phyloP scores from a whole-genome alignment of 2,888 invertebrate species.

The Xanthostigma xanthostigma region DNA sequence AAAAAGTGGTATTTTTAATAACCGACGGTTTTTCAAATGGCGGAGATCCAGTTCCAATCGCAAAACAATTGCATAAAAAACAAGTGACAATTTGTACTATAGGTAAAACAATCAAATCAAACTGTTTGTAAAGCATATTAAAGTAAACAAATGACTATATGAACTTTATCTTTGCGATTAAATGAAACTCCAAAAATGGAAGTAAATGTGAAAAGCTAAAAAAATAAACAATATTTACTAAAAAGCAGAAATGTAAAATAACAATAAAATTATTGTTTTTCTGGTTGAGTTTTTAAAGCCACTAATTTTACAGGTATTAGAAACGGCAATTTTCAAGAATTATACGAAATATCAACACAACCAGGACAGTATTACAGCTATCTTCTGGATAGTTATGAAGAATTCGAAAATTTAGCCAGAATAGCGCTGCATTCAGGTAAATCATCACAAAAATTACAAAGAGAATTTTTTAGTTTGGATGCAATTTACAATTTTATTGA shows the following conservation, averaged over 20 bases:
- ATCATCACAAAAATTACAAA: constrained; percentile 5
- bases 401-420: constrained; percentile 52
- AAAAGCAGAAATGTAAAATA: not conserved
- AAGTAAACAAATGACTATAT: too few relatives aligned
- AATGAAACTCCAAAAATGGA: too few relatives aligned
- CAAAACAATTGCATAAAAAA: constrained; percentile 35
- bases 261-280: constrained; percentile 24
- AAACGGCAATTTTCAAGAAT: constrained; percentile 46
- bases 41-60: constrained; percentile 46
- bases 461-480: too few relatives aligned
- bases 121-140: too few relatives aligned
- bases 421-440: constrained; percentile 50
- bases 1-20: constrained; percentile 47
- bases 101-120: constrained; percentile 15
- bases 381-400: constrained; percentile 48
- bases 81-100: constrained; percentile 36
- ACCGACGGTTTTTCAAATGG: constrained; percentile 60
- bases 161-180: too few relatives aligned
- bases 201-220: too few relatives aligned
- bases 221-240: too few relatives aligned
- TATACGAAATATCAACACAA: constrained; percentile 45
- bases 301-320: constrained; percentile 31
- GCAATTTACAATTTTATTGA: too few relatives aligned
- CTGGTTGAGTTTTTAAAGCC: constrained; percentile 16
- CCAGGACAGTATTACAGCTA: constrained; percentile 48